phyloP scores from a whole-genome alignment of 2,113 vertebrate genomes.

The Pygoscelis antarcticus region DNA sequence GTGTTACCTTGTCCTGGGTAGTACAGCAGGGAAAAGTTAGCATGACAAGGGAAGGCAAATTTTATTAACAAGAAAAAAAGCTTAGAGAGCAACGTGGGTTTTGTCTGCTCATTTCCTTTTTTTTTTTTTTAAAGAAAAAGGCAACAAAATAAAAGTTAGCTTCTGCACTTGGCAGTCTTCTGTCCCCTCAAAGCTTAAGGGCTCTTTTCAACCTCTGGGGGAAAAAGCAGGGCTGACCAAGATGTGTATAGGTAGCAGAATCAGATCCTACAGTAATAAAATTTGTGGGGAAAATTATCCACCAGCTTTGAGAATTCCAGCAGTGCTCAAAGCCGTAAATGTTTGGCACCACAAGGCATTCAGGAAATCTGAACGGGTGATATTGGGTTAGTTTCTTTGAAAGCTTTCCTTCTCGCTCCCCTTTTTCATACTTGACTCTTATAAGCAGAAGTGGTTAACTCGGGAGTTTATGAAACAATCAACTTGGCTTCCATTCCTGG shows the following conservation, averaged over 20 bases:
- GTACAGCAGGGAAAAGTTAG: neutral
- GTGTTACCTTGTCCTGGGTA: neutral
- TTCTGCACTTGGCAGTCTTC: neutral
- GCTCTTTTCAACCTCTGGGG: neutral
- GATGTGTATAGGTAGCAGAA: neutral
- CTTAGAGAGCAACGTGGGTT: neutral
- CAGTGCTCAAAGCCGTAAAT: neutral
- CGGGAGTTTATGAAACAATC: conserved; percentile 34
- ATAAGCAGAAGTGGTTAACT: conserved; percentile 31
- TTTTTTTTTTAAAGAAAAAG: neutral
- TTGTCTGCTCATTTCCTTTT: neutral
- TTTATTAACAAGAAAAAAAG: neutral
- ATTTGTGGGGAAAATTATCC: conserved; percentile 32
- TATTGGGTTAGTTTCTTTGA: neutral
- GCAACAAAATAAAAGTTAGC: neutral
- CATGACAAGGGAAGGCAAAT: neutral
- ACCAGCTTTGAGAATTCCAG: conserved; percentile 20
- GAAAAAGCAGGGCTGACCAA: neutral
- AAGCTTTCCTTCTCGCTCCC: neutral
- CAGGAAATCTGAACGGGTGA: neutral
- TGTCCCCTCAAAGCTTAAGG: neutral
- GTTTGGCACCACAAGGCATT: neutral
- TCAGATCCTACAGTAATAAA: conserved; percentile 38
- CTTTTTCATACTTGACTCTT: neutral
- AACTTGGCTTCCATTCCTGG: conserved; percentile 23